phyloP scores from a whole-genome alignment of 2,113 vertebrate species.

The Mellivora capensis region DNA sequence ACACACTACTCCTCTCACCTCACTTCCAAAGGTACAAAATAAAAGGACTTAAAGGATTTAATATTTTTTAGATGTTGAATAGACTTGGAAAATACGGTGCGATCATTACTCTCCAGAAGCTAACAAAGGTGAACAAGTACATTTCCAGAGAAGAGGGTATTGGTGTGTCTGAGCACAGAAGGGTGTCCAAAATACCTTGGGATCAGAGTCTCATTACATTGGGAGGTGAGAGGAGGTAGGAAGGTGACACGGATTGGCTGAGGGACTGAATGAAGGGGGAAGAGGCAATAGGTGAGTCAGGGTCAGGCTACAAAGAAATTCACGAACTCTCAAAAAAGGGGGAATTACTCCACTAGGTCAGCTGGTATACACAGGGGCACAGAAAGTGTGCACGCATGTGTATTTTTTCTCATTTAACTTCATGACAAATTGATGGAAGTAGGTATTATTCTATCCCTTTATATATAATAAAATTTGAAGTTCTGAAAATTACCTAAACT shows the following conservation, averaged over 20 bases:
- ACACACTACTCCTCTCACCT: too few relatives aligned
- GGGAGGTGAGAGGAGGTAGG: background rate
- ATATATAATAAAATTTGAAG: background rate
- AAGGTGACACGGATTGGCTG: background rate
- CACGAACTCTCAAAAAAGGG: background rate
- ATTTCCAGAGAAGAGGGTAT: too few relatives aligned
- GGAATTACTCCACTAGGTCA: background rate
- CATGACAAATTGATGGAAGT: background rate
- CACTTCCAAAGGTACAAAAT: background rate
- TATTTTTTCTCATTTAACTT: background rate
- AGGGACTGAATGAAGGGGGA: background rate
- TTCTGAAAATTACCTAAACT: background rate
- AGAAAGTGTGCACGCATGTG: accelerated
- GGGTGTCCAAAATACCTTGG: background rate
- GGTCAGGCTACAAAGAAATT: background rate
- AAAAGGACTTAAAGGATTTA: background rate
- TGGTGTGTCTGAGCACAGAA: background rate
- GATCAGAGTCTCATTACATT: background rate
- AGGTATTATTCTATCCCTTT: background rate
- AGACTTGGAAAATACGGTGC: background rate
- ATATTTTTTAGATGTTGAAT: background rate
- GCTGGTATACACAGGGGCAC: background rate
- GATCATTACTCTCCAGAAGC: background rate
- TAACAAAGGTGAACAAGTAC: background rate
- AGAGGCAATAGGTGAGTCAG: background rate